Evolutionary conservation across 2,888 invertebrate genomes (phyloP), one percentile per base, ranked within the genome.

Genomic region (Choreutis nemorana): DNA sequence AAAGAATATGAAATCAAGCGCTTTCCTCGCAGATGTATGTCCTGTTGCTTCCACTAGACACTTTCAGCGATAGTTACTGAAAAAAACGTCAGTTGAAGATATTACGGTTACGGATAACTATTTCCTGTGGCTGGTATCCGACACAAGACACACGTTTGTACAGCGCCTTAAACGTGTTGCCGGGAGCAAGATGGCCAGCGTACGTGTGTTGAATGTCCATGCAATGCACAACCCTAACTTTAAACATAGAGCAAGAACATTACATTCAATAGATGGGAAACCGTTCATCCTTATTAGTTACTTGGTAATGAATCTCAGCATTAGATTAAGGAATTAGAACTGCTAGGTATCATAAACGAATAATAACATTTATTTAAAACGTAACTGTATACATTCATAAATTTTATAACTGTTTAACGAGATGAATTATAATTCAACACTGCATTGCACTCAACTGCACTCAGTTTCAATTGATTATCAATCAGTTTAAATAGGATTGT

Each of bases 151-250:
- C n/a, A n/a, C n/a, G n/a, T n/a, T n/a, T n/a, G n/a, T n/a, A n/a
- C n/a, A n/a, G n/a, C n/a, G n/a, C n/a, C n/a, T n/a, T n/a, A n/a
- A n/a, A n/a, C n/a, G n/a, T n/a, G n/a, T n/a, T n/a, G 44, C 32
- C 44, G 49, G 44, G 39, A 41, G 44, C 51, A 57, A 61, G 54
- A 61, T 55, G 55, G 57, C 48, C 39, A 42, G 34, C 27, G 49
- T 50, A 63, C 65, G 65, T 64, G 63, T 41, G 34, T 36, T 29
- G 61, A 50, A 61, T 48, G 36, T 33, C 12, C 21, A 28, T 32
- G 26, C 8, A 13, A 18, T 28, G 30, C 30, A 18, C 11, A 30
- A 24, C 32, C 22, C 30, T 34, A 35, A 37, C 36, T 37, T 34
- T 34, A 39, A 32, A 36, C 30, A 36, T 12, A 6, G 23, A 10